Evolutionary conservation across 1,140 invertebrate genomes (phyloP).

Genomic region (Copidosoma floridanum): DNA sequence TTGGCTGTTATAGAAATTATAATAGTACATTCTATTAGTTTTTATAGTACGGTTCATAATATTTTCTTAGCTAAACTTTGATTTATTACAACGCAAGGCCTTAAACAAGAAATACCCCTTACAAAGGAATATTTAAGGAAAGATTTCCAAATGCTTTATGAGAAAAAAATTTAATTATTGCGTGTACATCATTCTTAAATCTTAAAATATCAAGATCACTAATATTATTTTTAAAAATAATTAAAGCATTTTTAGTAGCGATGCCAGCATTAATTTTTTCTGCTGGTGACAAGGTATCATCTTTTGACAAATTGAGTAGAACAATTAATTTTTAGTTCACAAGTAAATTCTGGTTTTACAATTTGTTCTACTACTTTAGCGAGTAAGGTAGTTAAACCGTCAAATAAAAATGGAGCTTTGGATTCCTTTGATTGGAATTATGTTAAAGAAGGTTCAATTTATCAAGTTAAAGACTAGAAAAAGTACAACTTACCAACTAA

Average conservation of each 20-base stretch:
- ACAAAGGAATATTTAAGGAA: constrained; percentile 10
- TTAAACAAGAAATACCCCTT: constrained; percentile 20
- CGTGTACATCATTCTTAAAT: constrained; percentile 21
- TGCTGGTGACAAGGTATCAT: constrained; percentile 5
- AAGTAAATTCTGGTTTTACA: constrained; percentile 12
- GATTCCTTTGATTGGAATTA: constrained; percentile 26
- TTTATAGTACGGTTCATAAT: background rate
- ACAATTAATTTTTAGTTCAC: background rate
- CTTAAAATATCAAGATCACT: constrained; percentile 12
- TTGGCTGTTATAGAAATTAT: background rate
- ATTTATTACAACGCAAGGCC: constrained; percentile 21
- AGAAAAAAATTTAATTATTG: constrained; percentile 11
- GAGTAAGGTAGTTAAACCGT: constrained; percentile 5
- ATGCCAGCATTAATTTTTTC: constrained; percentile 13
- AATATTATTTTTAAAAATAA: constrained; percentile 3
- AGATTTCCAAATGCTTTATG: constrained; percentile 6
- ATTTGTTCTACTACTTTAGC: constrained; percentile 9
- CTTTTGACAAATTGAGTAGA: constrained; percentile 12
- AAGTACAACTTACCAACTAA: constrained; percentile 29
- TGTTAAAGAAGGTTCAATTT: constrained; percentile 31
- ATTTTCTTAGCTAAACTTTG: background rate
- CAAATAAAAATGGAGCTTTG: constrained; percentile 25
- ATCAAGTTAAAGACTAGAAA: constrained; percentile 21
- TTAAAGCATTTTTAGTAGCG: constrained; percentile 16
- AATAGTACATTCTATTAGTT: background rate